Evolutionary conservation across 2,797 vertebrate species (phyloP), one percentile per base, ranked within the genome.

Genomic region (Rachycentron canadum): DNA sequence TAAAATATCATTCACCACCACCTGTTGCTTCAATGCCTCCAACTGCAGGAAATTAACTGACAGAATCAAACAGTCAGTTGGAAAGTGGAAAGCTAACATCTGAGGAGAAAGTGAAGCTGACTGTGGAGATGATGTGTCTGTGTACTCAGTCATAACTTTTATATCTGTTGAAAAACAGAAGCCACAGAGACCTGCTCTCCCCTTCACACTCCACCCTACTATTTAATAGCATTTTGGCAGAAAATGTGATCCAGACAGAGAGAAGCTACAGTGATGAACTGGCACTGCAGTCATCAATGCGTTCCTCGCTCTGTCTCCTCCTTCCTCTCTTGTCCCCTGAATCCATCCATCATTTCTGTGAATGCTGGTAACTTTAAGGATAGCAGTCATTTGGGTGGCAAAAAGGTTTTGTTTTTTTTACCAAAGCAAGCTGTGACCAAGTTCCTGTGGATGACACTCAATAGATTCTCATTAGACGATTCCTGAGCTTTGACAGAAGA

Each of bases 331-430:
- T 0, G 2, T 60, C 28, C 58, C 55, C 50, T 5, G 11, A 57
- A 83, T 75, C 65, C 38, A 87, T 88, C 81, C 69, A 82, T 90
- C 78, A 79, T 80, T 63, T 81, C 82, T 47, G 56, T 63, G 67
- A 73, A 40, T 43, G 63, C 36, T 63, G 52, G 68, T 43, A 56
- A 79, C 50, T 78, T 55, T 72, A 25, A 76, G 67, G 63, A 70
- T 60, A 34, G 4, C 41, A 62, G 76, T 75, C 43, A 50, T 58
- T 63, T 40, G 47, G 41, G 57, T 70, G 63, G 50, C 58, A 34
- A 57, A 64, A 69, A 57, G 7, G 13, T 17, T 53, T 72, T 77
- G 14, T 28, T 16, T 52, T 13, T 14, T 28, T 49, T 47, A 53
- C 56, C 10, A 11, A 21, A 69, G 76, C 17, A 53, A 80, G 78